Percentiles rank a stretch among this genome's conserved stretches.
phyloP scores from a whole-genome alignment of 2,113 vertebrate genomes.

The Corydoras maculifer region DNA sequence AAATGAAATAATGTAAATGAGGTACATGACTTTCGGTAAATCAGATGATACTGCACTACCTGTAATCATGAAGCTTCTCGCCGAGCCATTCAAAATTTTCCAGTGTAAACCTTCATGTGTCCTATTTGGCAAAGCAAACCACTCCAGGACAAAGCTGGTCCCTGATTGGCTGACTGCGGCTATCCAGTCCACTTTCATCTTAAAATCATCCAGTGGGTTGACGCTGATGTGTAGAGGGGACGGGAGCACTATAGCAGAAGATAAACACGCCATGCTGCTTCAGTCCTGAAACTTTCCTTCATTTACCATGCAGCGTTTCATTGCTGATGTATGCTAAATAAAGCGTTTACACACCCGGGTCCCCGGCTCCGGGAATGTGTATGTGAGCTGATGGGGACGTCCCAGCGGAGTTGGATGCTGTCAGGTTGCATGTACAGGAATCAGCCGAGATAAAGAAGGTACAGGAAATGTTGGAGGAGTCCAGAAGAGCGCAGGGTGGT shows the following conservation, averaged over 20 bases:
- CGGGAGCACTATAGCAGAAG: slow-evolving; percentile 33
- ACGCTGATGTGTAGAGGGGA: slow-evolving; percentile 29
- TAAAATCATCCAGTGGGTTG: slow-evolving; percentile 39
- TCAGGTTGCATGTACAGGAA: slow-evolving; percentile 47
- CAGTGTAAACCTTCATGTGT: slow-evolving; percentile 37
- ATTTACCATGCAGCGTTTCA: neutral
- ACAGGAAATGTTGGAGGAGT: slow-evolving; percentile 37
- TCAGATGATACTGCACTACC: slow-evolving; percentile 18
- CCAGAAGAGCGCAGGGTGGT: slow-evolving; percentile 39
- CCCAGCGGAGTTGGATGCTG: slow-evolving; percentile 52
- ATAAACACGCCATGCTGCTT: neutral
- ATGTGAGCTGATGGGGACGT: slow-evolving; percentile 47
- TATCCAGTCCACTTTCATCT: slow-evolving; percentile 50
- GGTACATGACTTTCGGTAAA: too few species aligned
- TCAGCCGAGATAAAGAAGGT: slow-evolving; percentile 40
- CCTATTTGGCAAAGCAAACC: slow-evolving; percentile 44
- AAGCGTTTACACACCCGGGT: slow-evolving; percentile 33
- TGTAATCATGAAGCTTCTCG: slow-evolving; percentile 42
- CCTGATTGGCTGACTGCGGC: slow-evolving; percentile 9
- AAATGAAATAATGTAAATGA: neutral
- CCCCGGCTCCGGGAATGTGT: slow-evolving; percentile 34
- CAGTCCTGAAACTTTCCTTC: too few species aligned
- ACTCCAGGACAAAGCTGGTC: slow-evolving; percentile 58
- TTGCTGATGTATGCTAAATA: too few species aligned
- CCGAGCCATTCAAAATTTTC: slow-evolving; percentile 41